Percentiles rank a stretch among this genome's conserved stretches.
These are phyloP conservation scores for Erpornis zantholeuca DNA, from an alignment of 2,113 vertebrate species.

Conservation along the genomic window DNA sequence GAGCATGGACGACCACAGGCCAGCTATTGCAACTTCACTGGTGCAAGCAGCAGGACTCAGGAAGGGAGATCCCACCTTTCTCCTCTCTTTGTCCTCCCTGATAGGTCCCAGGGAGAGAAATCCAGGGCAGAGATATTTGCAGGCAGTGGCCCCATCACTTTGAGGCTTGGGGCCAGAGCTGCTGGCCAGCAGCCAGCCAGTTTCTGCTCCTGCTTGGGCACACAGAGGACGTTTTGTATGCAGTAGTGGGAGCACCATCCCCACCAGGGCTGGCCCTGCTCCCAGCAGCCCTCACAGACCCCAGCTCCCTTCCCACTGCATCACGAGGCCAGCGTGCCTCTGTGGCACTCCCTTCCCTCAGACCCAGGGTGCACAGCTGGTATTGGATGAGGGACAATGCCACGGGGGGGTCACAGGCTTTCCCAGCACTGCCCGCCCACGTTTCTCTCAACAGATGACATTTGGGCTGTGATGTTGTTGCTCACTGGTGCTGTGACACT, in stretches of 20 bases:
- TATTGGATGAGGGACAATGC: fast-evolving
- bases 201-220: background rate
- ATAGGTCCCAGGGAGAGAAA: background rate
- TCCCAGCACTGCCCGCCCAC: background rate
- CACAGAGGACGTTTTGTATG: background rate
- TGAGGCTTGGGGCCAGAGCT: background rate
- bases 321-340: fast-evolving
- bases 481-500: background rate
- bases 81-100: background rate
- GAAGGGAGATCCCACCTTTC: background rate
- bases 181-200: background rate
- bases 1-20: background rate
- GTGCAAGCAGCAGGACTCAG: background rate
- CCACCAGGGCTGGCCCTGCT: background rate
- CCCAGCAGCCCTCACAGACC: fast-evolving
- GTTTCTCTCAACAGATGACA: background rate
- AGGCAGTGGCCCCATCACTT: fast-evolving
- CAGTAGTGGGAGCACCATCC: fast-evolving
- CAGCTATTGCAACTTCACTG: background rate
- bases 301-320: background rate
- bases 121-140: background rate
- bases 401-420: fast-evolving
- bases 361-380: background rate
- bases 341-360: fast-evolving
- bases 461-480: background rate